Evolutionary conservation across 2,797 vertebrate genomes (phyloP), one percentile per base, ranked within the genome.

Genomic region (Liasis olivaceus): DNA sequence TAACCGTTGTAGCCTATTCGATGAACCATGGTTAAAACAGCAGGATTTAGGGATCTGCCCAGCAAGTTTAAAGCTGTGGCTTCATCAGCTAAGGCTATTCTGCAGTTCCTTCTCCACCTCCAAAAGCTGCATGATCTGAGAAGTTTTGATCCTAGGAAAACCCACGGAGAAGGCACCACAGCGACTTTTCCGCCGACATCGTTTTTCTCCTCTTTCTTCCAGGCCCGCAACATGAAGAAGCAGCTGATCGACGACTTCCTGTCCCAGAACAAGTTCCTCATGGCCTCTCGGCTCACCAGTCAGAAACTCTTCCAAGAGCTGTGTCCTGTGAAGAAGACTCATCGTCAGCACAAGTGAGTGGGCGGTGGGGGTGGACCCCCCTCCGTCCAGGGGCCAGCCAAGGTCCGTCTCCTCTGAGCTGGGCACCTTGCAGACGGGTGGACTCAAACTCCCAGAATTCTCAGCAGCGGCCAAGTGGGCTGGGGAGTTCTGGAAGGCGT

Each of bases 261-360:
- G 94, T 97, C 98, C 63, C 99, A 99, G 96, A 99, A 99, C 96
- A 99, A 99, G 94, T 99, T 99, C 92, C 98, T 99, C 0, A 96
- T 99, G 2, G 99, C 97, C 0, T 97, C 99, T 22, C 98, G 99
- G 28, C 98, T 99, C 94, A 99, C 99, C 95, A 99, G 97, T 96
- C 99, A 99, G 98, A 99, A 98, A 97, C 95, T 99, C 85, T 99
- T 99, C 84, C 98, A 99, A 69, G 99, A 99, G 95, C 98, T 99
- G 92, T 99, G 99, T 96, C 99, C 99, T 0, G 98, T 99, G 93
- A 99, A 99, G 94, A 99, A 99, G 96, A 99, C 99, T 93, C 99
- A 99, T 95, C 98, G 99, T 31, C 98, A 99, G 93, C 98, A 98
- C 84, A 99, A 99, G 99, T 99, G 98, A 98, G 98, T 88, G 42